phyloP scores from a whole-genome alignment of 2,113 vertebrate species.

The Vulpes ferrilata region DNA sequence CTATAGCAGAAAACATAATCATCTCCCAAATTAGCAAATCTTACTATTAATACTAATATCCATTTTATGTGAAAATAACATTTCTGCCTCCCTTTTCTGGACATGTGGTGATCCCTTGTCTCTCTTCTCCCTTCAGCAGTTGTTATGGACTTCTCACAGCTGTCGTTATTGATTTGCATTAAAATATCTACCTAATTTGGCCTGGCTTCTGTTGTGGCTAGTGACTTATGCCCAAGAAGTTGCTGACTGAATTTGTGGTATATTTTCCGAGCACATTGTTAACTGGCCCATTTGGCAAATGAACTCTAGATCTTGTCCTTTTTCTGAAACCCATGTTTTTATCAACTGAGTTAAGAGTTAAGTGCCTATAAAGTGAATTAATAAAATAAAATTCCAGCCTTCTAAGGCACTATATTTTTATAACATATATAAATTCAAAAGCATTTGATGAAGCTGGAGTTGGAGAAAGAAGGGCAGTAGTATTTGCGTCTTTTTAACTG shows the following conservation, averaged over 20 bases:
- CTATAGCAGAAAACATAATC: conserved; percentile 23
- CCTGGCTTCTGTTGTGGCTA: background rate
- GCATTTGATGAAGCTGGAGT: background rate
- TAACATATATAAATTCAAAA: background rate
- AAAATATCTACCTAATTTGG: background rate
- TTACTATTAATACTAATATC: conserved; percentile 5
- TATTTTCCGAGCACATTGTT: background rate
- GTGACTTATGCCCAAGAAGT: conserved; percentile 5
- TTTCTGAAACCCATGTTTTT: conserved; percentile 49
- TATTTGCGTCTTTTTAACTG: conserved; percentile 21
- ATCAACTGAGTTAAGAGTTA: conserved; percentile 38
- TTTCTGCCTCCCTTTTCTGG: background rate
- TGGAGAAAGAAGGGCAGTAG: background rate
- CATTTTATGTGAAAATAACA: background rate
- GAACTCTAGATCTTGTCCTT: background rate
- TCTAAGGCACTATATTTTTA: background rate
- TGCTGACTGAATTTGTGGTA: background rate
- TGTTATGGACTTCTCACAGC: background rate
- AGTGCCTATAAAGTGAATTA: conserved; percentile 4
- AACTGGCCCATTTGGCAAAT: background rate
- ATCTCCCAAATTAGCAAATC: background rate
- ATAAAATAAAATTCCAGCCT: background rate
- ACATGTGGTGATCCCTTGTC: background rate
- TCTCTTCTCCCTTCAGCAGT: background rate
- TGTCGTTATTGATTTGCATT: background rate